Evolutionary conservation across 2,797 vertebrate genomes (phyloP), one percentile per base, ranked within the genome.

Genomic region (Centroberyx gerrardi): DNA sequence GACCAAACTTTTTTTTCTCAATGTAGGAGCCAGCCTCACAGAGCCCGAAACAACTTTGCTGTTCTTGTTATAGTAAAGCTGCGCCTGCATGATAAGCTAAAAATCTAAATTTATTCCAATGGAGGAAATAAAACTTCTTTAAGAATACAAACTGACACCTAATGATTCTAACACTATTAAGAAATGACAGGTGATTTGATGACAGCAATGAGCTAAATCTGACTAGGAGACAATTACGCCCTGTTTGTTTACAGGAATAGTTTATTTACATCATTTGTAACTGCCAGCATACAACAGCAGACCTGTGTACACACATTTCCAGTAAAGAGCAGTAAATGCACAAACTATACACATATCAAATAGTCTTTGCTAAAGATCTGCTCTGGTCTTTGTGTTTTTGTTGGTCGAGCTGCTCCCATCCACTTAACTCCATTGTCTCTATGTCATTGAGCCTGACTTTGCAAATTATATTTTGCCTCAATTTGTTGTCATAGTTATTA

Each of bases 371-470:
- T 40, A 60, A 60, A 60, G 17, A 31, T 44, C 8, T 13, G 49
- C 4, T 4, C 33, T 48, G 59, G 58, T 66, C 31, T 74, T 72
- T 66, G 62, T 46, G 44, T 28, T 60, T 68, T 56, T 62, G 36
- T 54, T 18, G 49, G 48, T 70, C 38, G 44, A 40, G 36, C 29
- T 15, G 53, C 22, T 40, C 55, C 44, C 49, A 63, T 72, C 60
- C 74, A 80, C 82, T 88, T 84, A 80, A 76, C 51, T 76, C 69
- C 74, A 83, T 78, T 85, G 59, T 87, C 78, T 85, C 67, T 78
- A 44, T 58, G 27, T 78, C 70, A 70, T 3, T 76, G 66, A 80
- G 60, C 36, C 75, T 83, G 85, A 86, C 77, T 82, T 70, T 65
- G 38, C 65, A 70, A 73, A 73, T 83, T 68, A 77, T 62, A 51